Evolutionary conservation across 2,113 vertebrate genomes (phyloP).

Genomic region (Phrynocephalus versicolor): DNA sequence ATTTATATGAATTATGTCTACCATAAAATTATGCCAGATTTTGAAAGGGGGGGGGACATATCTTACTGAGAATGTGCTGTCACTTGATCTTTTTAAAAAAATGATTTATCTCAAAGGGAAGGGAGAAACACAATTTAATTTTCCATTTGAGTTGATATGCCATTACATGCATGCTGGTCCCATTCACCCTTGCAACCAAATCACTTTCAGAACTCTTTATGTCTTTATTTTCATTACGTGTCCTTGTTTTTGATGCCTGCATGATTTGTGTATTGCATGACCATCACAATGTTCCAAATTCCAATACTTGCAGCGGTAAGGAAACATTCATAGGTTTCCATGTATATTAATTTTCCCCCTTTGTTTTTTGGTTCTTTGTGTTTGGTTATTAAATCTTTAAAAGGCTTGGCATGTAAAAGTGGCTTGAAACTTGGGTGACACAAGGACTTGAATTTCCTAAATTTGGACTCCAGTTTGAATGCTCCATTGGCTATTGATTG

Average conservation of each 20-base stretch:
- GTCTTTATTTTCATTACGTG: conserved; percentile 52
- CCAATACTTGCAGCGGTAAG: conserved; percentile 67
- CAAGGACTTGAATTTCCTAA: conserved; percentile 35
- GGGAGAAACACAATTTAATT: conserved; percentile 63
- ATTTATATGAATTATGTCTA: conserved; percentile 42
- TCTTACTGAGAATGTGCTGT: conserved; percentile 70
- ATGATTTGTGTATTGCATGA: conserved; percentile 76
- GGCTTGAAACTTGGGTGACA: conserved; percentile 82
- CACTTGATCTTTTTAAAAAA: conserved; percentile 60
- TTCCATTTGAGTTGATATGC: conserved; percentile 61
- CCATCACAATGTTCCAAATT: conserved; percentile 60
- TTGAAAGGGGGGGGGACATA: conserved; percentile 61
- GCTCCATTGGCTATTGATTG: not conserved
- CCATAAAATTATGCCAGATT: conserved; percentile 55
- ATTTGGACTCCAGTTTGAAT: conserved; percentile 12
- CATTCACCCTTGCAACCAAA: conserved; percentile 27
- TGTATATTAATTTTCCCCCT: conserved; percentile 62
- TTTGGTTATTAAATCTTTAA: conserved; percentile 80
- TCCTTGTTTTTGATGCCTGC: conserved; percentile 67
- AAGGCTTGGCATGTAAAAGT: conserved; percentile 85
- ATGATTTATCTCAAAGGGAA: conserved; percentile 57
- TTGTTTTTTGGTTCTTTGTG: conserved; percentile 52
- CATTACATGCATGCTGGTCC: conserved; percentile 60
- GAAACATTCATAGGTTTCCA: conserved; percentile 69
- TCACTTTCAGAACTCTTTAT: conserved; percentile 47